Conservation (phyloP, 2,888 invertebrate species). For the Tetragonisca angustula region DNA sequence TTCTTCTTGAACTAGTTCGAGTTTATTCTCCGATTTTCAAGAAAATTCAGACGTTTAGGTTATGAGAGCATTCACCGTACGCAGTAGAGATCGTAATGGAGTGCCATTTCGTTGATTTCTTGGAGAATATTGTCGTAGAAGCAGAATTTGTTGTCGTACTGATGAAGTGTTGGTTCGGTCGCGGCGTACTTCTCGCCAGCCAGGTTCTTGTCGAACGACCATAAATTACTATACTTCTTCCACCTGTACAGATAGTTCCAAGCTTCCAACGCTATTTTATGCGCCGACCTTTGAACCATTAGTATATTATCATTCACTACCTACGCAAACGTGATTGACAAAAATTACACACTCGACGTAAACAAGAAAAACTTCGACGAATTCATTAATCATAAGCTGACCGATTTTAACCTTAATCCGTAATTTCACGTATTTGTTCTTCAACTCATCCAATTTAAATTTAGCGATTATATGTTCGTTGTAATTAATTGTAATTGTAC, state of each 20-base stretch:
- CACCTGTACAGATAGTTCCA: slow-evolving; percentile 88
- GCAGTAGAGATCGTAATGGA: slow-evolving; percentile 88
- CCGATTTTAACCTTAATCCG: too few relatives aligned
- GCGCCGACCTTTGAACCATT: slow-evolving; percentile 88
- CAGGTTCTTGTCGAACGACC: slow-evolving; percentile 90
- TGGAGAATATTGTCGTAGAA: slow-evolving; percentile 91
- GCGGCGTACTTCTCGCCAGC: slow-evolving; percentile 92
- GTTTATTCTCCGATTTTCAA: not conserved
- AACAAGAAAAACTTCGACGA: not conserved
- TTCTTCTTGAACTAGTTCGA: too few relatives aligned
- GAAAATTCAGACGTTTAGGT: not conserved
- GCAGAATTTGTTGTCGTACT: slow-evolving; percentile 93
- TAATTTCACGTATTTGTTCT: too few relatives aligned
- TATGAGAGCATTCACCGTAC: slow-evolving; percentile 84
- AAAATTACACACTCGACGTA: not conserved
- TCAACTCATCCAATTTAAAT: too few relatives aligned
- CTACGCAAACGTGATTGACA: slow-evolving; percentile 73
- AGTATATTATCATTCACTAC: slow-evolving; percentile 89
- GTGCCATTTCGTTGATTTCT: slow-evolving; percentile 87
- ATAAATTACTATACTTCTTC: slow-evolving; percentile 90
- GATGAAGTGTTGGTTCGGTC: slow-evolving; percentile 87
- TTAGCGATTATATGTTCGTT: too few relatives aligned
- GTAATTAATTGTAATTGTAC: too few relatives aligned
- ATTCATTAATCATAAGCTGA: too few relatives aligned
- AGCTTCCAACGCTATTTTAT: slow-evolving; percentile 88